A percentile compares a stretch with the other conserved stretches of the same genome.
Evolutionary conservation across 1,140 invertebrate genomes (phyloP).

Genomic region (Temnothorax longispinosus): DNA sequence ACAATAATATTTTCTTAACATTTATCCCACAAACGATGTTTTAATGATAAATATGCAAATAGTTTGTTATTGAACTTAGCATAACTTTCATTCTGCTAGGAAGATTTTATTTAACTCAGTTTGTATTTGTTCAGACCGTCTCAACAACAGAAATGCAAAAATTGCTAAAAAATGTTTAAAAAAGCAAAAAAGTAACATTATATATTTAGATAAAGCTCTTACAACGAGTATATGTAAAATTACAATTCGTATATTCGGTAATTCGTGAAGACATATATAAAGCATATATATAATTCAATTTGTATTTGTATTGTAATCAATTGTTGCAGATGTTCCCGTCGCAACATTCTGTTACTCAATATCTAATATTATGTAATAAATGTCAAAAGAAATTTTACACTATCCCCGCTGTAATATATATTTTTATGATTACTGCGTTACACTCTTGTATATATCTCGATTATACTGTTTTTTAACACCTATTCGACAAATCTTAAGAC

Average conservation of each 20-base stretch:
- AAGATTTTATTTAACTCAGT: constrained; percentile 8
- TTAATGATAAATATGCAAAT: neutral
- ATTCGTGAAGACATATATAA: neutral
- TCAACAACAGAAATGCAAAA: neutral
- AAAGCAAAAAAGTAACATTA: neutral
- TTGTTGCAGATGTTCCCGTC: neutral
- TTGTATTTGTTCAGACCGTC: neutral
- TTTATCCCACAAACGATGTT: neutral
- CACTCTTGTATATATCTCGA: neutral
- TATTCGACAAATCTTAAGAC: neutral
- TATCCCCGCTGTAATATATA: neutral
- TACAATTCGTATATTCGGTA: neutral
- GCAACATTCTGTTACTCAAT: neutral
- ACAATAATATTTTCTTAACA: neutral
- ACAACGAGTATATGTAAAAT: neutral
- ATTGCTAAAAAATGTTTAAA: neutral
- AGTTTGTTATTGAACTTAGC: neutral
- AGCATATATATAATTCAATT: neutral
- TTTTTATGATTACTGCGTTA: neutral
- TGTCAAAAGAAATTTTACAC: neutral
- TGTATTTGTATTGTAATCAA: constrained; percentile 22
- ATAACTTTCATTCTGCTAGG: neutral
- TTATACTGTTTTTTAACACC: neutral
- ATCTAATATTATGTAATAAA: neutral
- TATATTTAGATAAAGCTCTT: neutral